Conservation (phyloP, 2,888 invertebrate species). For the Lasioglossum pauxillum region DNA sequence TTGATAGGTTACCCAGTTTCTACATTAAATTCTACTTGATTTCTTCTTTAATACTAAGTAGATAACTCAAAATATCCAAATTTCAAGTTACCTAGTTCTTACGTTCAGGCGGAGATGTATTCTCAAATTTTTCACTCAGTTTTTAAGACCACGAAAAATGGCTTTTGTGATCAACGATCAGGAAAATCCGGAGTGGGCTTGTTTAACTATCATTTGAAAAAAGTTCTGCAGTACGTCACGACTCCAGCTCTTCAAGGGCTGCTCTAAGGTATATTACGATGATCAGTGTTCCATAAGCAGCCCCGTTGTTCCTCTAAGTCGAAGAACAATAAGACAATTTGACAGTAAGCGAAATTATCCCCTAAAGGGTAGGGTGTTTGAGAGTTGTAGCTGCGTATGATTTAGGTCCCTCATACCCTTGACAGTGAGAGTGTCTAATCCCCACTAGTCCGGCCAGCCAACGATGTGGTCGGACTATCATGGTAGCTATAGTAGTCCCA, state of each 20-base stretch:
- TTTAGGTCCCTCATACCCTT: background rate
- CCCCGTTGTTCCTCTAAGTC: background rate
- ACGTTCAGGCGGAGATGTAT: too few relatives aligned
- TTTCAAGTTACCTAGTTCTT: too few relatives aligned
- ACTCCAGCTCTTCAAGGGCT: background rate
- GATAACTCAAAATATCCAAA: too few relatives aligned
- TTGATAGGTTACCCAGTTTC: too few relatives aligned
- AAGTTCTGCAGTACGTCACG: background rate
- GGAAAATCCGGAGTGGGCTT: too few relatives aligned
- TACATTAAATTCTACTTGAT: too few relatives aligned
- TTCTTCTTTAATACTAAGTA: too few relatives aligned
- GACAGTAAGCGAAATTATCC: background rate
- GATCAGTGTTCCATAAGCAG: background rate
- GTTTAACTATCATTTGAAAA: too few relatives aligned
- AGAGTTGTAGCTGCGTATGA: background rate
- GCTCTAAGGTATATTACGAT: background rate
- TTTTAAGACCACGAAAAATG: background rate
- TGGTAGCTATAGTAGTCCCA: background rate
- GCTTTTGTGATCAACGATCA: background rate
- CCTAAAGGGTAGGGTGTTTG: background rate
- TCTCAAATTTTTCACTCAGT: background rate
- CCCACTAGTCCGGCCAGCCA: background rate
- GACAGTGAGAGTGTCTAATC: background rate
- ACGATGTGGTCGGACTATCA: slow-evolving; percentile 6
- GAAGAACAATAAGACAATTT: background rate